Evolutionary conservation across 1,140 invertebrate species (phyloP), one percentile per base, ranked within the genome.

Genomic region (Drosophila sp.): DNA sequence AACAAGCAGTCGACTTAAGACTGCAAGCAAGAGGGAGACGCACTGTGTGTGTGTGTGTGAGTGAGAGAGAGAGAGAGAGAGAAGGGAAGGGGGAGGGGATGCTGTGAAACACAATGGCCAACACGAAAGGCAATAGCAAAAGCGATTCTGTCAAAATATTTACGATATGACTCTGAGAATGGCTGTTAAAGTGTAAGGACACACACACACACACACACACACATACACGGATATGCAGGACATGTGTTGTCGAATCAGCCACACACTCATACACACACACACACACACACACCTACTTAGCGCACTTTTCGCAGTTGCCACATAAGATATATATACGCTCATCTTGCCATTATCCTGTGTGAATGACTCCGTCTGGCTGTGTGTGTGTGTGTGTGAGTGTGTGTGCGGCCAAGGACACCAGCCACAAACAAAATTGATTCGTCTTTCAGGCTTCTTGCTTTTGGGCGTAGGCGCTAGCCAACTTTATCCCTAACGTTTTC

Each of bases 111-210:
- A 86, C 82, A 86, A 86, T 87, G 71, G 82, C 78, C 83, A 72
- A 81, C 80, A 87, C 64, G 78, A 74, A 82, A 69, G 62, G 82
- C 82, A 70, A 87, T 89, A 65, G 82, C 82, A 78, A 86, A 86
- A 89, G 82, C 83, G 82, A 87, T 87, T 76, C 83, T 87, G 82
- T 87, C 82, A 87, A 89, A 87, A 87, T 87, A 89, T 87, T 87
- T 87, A 87, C 82, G 83, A 87, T 86, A 86, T 87, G 76, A 63
- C 81, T 86, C 56, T 53, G 74, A 78, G 62, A 86, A 78, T 81
- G 75, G 81, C 77, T 80, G 76, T 58, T 77, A 75, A 76, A 78
- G 59, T 70, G 74, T 72, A 75, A 71, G 81, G 57, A 77, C 76
- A 53, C 72, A 58, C 66, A 53, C 48, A 53, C 53, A 46, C 46